A percentile compares a stretch with the other conserved stretches of the same genome.
Evolutionary conservation across 2,113 vertebrate species (phyloP).

Genomic region (Pao palembangensis): DNA sequence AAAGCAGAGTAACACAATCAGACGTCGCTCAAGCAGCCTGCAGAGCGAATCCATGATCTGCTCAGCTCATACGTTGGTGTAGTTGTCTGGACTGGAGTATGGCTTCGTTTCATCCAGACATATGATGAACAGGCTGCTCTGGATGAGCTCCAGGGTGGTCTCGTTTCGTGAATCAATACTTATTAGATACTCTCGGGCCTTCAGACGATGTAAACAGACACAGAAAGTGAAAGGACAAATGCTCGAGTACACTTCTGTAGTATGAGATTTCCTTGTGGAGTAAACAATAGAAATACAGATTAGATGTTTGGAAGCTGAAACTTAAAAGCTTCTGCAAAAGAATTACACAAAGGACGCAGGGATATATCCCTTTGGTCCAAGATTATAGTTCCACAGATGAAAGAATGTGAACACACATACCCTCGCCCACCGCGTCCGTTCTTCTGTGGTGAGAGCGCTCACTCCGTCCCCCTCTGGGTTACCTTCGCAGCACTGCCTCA

Average conservation of each 20-base stretch:
- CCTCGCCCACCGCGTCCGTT: slow-evolving; percentile 90
- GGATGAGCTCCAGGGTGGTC: slow-evolving; percentile 84
- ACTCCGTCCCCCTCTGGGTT: slow-evolving; percentile 83
- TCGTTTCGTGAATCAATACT: slow-evolving; percentile 85
- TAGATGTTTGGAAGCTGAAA: not conserved
- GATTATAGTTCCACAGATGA: too few species aligned
- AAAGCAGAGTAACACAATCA: slow-evolving; percentile 1
- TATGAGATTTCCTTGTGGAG: slow-evolving; percentile 5
- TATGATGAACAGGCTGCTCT: slow-evolving; percentile 84
- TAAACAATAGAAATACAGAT: not conserved
- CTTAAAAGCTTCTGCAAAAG: not conserved
- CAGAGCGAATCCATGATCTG: not conserved
- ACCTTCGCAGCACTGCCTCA: slow-evolving; percentile 77
- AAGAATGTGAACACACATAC: slow-evolving; percentile 56
- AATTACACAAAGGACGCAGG: too few species aligned
- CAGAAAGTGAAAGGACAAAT: not conserved
- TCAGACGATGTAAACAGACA: slow-evolving; percentile 12
- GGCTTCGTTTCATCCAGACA: slow-evolving; percentile 84
- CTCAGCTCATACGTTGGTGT: slow-evolving; percentile 75
- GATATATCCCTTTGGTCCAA: too few species aligned
- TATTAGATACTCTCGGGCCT: slow-evolving; percentile 89
- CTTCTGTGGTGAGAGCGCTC: slow-evolving; percentile 83
- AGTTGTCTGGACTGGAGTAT: slow-evolving; percentile 82
- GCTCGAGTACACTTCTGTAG: not conserved
- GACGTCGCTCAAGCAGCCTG: not conserved